Base-by-base conservation (phyloP, 2,113 vertebrate genomes). In the Phalacrocorax aristotelis region DNA sequence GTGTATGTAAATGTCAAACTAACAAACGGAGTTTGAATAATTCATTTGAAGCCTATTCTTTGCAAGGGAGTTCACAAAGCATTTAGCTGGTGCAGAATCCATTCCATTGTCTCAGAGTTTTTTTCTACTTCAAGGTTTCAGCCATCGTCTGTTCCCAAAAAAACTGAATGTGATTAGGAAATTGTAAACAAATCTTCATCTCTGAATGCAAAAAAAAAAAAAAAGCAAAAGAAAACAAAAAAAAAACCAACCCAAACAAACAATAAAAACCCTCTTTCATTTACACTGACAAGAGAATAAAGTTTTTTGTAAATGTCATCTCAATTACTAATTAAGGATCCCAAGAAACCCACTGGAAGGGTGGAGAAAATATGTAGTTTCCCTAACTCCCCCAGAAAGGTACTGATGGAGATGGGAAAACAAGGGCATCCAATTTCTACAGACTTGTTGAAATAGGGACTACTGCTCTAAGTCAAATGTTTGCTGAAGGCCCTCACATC, bases 201-300 rank as follows among this genome's bases (percentile, higher is more conserved):
- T 75, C 38, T 10, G 6, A 68, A 75, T 54, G 21, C 8, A 61
- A 64, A 82, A 72, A 55, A 70, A 84, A 44, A 46, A 71, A 29
- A 70, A 84, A 30, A 54, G n/a, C 38, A 38, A 10, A 38, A 38
- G 38, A 64, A 82, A 72, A 55, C 66, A 84, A 44, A 46, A 71
- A 29, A 71, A 84, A 54, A 54, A 71, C 22, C 9, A 79, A 34
- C 3, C 4, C 34, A 80, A 54, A 61, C 4, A 60, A 77, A 57
- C 2, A 0, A 19, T 44, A 27, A 60, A 70, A 4, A 1, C 2
- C 5, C 5, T 66, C 10, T 40, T 69, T 57, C 6, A 66, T 61
- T 66, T 78, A 62, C 10, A 27, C 13, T 34, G 7, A 3, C 18
- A 70, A 29, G 30, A 44, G 40, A 34, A 22, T 42, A 34, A 57